Base-by-base conservation (phyloP, 2,888 invertebrate species). In the Octodonta nipae region DNA sequence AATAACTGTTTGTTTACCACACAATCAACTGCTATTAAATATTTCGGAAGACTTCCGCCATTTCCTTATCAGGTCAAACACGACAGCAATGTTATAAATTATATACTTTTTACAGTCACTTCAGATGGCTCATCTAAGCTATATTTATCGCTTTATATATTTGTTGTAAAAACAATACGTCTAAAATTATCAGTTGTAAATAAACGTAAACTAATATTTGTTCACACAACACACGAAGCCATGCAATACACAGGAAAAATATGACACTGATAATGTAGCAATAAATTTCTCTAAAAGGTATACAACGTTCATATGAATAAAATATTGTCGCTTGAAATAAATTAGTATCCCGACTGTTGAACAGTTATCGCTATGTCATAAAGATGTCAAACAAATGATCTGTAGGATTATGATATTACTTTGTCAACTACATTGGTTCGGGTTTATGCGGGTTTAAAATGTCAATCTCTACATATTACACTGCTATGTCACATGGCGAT, bases 301-400 rank as follows among this genome's bases (percentile, higher is more conserved):
- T 26, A 15, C 28, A 28, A 33, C 13, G 16, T 27, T 32, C 32
- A 7, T 32, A 32, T 33, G 13, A 33, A 33, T 28, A 17, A 33
- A 22, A 33, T 31, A 31, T 31, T 13, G 31, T 24, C 27, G 32
- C 27, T 32, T 32, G 11, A 28, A 22, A 28, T 33, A 5, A 33
- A 33, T 27, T 26, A 27, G 14, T 22, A 33, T 5, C 14, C 27
- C 33, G 33, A 17, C 33, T 36, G 28, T 35, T 38, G 33, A 31
- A 36, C 36, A 40, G 40, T 39, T 42, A 40, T 40, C 38, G 33
- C 27, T 35, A 26, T 34, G 32, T 37, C 38, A 45, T 45, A 45
- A 45, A 45, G 40, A 41, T 43, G 41, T 43, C 45, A 43, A 36
- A 41, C 29, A 32, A 36, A 34, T 35, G 41, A 42, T 37, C 32